Evolutionary conservation across 2,797 vertebrate genomes (phyloP), one percentile per base, ranked within the genome.

Genomic region (Neosilurus hyrtlii): DNA sequence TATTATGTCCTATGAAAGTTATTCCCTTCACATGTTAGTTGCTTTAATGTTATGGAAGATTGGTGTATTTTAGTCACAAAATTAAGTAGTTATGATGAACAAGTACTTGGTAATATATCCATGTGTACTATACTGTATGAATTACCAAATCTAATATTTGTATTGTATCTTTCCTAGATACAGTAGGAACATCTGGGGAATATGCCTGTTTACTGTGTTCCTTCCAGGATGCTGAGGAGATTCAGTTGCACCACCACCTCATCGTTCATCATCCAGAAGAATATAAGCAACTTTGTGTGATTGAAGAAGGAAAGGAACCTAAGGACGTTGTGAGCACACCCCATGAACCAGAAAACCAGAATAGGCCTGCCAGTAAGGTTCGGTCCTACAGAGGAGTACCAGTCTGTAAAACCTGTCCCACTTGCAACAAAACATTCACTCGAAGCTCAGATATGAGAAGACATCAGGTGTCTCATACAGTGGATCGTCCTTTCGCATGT

Each of bases 391-490:
- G 65, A 75, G 74, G 59, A 30, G 30, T 81, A 10, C 67, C 73
- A 20, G 72, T 71, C n/a, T 86, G 83, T 62, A 88, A 82, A 83
- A 85, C 85, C 11, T 88, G 87, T 70, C 83, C 83, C 15, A 79
- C 78, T 7, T 88, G 87, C 65, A 65, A 65, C 9, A 88, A 88
- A 61, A 83, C 81, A 2, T 88, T 88, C 62, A 81, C 79, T 49
- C 80, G 83, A 30, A 80, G 85, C 35, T 75, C 85, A 18, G 85
- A 85, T 80, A 88, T 86, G 87, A 85, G 85, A 75, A 83, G 87
- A 26, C 87, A 88, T 80, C 83, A 86, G 65, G 78, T 35, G 59
- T 85, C 81, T 16, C 87, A 88, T 71, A 79, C 83, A 7, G 67
- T 62, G 56, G 83, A 79, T 7, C 79, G 70, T 24, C 85, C 82